phyloP scores from a whole-genome alignment of 1,140 invertebrate genomes.

The Euborellia annulipes region DNA sequence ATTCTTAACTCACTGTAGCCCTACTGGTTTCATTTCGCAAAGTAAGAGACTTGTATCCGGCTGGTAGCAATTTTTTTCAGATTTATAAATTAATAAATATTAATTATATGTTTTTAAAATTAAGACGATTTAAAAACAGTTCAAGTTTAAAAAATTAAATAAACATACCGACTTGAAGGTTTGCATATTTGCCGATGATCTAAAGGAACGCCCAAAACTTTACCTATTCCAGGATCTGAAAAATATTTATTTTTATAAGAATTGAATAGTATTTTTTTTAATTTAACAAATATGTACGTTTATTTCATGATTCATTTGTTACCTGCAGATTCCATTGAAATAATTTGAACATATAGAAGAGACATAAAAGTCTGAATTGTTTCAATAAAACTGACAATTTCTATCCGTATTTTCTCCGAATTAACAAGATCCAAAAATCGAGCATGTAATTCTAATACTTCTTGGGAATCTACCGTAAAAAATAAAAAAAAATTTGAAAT shows the following conservation, averaged over 20 bases:
- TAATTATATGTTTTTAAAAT: not conserved
- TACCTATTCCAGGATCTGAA: conserved; percentile 50
- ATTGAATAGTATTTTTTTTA: not conserved
- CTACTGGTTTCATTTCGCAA: not conserved
- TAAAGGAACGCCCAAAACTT: conserved; percentile 42
- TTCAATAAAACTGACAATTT: conserved; percentile 49
- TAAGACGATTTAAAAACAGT: not conserved
- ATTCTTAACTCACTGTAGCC: not conserved
- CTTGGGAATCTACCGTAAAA: conserved; percentile 44
- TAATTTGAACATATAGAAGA: conserved; percentile 46
- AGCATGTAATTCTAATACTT: conserved; percentile 39
- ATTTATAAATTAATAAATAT: not conserved
- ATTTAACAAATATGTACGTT: too few species aligned
- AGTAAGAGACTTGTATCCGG: not conserved
- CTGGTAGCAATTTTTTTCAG: not conserved
- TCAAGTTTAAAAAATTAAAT: not conserved
- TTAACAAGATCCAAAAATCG: conserved; percentile 33
- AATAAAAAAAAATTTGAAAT: too few species aligned
- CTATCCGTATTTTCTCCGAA: conserved; percentile 28
- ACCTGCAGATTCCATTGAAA: conserved; percentile 50
- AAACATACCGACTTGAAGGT: conserved; percentile 32
- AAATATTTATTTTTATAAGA: too few species aligned
- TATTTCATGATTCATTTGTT: too few species aligned
- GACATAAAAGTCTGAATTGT: conserved; percentile 49
- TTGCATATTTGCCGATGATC: conserved; percentile 59